Evolutionary conservation across 92 coral and sea anemone genomes (phyloP).

Genomic region (Muricea muricata): DNA sequence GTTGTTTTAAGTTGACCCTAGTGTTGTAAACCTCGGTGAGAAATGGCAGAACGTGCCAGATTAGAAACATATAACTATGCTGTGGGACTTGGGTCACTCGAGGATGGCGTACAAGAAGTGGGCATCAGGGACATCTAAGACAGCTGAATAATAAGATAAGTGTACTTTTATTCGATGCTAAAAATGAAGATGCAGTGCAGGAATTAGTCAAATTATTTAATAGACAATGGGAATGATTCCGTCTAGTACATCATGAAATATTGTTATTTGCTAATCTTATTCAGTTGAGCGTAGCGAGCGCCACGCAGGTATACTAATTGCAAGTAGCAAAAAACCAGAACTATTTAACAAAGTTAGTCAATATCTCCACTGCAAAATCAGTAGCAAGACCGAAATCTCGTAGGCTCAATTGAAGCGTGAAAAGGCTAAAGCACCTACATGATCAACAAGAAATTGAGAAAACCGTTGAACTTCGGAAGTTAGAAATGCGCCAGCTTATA

Average conservation of each 20-base stretch:
- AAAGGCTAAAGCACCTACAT: too few relatives aligned
- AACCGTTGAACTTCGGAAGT: too few relatives aligned
- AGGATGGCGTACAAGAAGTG: not conserved
- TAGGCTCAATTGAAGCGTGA: too few relatives aligned
- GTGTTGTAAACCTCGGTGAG: conserved; percentile 1
- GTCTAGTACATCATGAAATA: not conserved
- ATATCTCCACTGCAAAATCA: too few relatives aligned
- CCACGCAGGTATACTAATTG: not conserved
- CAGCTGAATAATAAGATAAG: conserved; percentile 4
- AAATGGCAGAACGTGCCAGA: not conserved
- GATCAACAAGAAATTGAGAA: too few relatives aligned
- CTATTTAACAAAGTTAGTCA: not conserved
- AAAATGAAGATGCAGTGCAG: not conserved
- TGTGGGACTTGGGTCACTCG: not conserved
- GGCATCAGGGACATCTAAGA: not conserved
- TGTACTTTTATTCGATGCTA: not conserved
- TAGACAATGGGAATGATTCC: conserved; percentile 4
- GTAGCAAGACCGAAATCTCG: too few relatives aligned
- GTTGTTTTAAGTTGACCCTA: not conserved
- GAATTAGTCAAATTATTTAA: not conserved
- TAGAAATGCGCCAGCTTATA: too few relatives aligned
- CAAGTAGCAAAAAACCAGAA: not conserved
- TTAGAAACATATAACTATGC: not conserved
- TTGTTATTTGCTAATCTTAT: not conserved
- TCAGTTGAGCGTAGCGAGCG: not conserved